A percentile compares a stretch with the other conserved stretches of the same genome.
These are phyloP conservation scores for Phocoena sinus DNA, from an alignment of 2,113 vertebrate genomes.

Conservation along the genomic window DNA sequence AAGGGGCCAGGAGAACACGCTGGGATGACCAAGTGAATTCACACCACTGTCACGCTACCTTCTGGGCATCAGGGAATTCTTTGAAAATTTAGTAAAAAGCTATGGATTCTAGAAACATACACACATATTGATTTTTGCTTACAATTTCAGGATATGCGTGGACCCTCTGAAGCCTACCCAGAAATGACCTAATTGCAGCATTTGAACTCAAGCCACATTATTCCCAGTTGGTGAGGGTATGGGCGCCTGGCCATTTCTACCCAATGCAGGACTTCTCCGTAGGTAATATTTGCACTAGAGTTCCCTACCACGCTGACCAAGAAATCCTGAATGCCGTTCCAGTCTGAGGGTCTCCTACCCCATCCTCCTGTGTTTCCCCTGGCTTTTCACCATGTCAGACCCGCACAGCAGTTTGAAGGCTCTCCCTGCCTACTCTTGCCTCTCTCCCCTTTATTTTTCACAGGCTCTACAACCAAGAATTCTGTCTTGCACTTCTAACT, in stretches of 20 bases:
- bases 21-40: not conserved
- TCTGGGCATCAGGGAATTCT: not conserved
- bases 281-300: not conserved
- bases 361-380: not conserved
- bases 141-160: not conserved
- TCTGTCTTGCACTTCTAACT: not conserved
- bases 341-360: not conserved
- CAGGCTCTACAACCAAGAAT: not conserved
- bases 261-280: not conserved
- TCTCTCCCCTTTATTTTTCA: not conserved
- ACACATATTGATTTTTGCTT: not conserved
- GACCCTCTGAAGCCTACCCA: not conserved
- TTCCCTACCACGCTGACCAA: rapidly evolving
- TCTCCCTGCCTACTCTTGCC: not conserved
- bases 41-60: not conserved
- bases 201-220: not conserved
- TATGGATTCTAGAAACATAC: not conserved
- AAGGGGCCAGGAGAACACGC: not conserved
- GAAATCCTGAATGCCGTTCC: not conserved
- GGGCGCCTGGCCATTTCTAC: not conserved
- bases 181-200: not conserved
- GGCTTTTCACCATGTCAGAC: not conserved
- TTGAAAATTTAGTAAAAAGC: not conserved
- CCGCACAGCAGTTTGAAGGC: not conserved
- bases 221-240: not conserved